phyloP scores from a whole-genome alignment of 2,888 invertebrate genomes.

The Dryomyza anilis region DNA sequence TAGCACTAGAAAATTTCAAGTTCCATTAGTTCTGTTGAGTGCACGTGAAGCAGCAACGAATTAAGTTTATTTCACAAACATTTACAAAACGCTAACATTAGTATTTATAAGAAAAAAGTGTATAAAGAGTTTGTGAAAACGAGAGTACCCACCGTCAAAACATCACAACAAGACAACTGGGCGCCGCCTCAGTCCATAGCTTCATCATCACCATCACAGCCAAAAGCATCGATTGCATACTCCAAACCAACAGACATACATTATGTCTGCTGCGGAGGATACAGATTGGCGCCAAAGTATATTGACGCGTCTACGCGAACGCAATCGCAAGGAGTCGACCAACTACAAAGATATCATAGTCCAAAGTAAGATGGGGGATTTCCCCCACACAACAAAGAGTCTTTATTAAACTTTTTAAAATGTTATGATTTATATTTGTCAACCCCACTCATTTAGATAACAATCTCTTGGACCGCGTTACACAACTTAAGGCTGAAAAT shows the following conservation, averaged over 20 bases:
- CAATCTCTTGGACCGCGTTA: conserved; percentile 82
- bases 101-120: conserved; percentile 3
- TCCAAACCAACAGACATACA: no score
- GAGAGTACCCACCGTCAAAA: no score
- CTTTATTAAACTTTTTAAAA: no score
- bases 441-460: no score
- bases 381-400: no score
- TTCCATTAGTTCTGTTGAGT: background rate
- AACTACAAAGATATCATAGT: conserved; percentile 80
- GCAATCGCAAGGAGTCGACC: conserved; percentile 76
- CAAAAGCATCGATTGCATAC: conserved; percentile 5
- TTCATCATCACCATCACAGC: background rate
- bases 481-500: conserved; percentile 81
- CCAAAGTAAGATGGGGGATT: conserved; percentile 87
- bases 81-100: background rate
- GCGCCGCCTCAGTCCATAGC: background rate
- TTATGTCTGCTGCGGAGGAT: conserved; percentile 57
- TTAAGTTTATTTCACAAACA: background rate
- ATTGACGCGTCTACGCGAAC: conserved; percentile 71
- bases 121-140: no score
- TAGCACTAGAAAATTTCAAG: background rate
- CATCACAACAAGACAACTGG: background rate
- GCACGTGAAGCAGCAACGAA: background rate
- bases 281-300: conserved; percentile 74
- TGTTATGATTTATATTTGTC: background rate